Base-by-base conservation (phyloP, 2,888 invertebrate genomes). In the Zeuzera pyrina region DNA sequence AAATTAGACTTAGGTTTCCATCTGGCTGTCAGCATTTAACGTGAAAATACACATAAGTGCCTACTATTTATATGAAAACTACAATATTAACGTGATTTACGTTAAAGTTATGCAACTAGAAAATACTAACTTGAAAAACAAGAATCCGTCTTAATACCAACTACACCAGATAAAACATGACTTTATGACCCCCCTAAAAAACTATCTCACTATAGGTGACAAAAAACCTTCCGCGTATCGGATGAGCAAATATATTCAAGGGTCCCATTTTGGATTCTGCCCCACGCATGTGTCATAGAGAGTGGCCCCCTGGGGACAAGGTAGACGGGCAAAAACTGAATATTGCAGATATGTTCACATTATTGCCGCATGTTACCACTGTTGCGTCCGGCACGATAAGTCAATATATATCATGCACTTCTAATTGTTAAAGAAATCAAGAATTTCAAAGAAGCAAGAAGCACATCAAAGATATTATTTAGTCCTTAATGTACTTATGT, bases 341-440 rank as follows among this genome's bases (percentile, higher is more conserved):
- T 78, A 77, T 78, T 78, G 67, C 69, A 78, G 71, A 79, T 79
- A 78, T 78, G 78, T 59, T 68, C 65, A 58, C 67, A 72, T 78
- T 77, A 78, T 79, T 78, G 65, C 51, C 45, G 55, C 32, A 12
- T 23, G 53, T 45, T 38, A 32, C 51, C 74, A 52, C 42, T 52
- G 39, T 21, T 12, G 1, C 2, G 15, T 10, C 54, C 59, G 63
- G 31, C 29, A 64, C 65, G 62, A 31, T 15, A 30, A n/a, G n/a
- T n/a, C n/a, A n/a, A 8, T 5, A 5, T 19, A 19, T 8, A 19
- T 19, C 19, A 8, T 8, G n/a, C n/a, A n/a, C n/a, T n/a, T n/a
- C n/a, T n/a, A n/a, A n/a, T n/a, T n/a, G n/a, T n/a, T n/a, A n/a
- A n/a, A n/a, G n/a, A n/a, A n/a, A n/a, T n/a, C n/a, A n/a, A 2